These are phyloP conservation scores for Masticophis lateralis DNA, from an alignment of 2,797 vertebrate genomes.

Conservation along the genomic window DNA sequence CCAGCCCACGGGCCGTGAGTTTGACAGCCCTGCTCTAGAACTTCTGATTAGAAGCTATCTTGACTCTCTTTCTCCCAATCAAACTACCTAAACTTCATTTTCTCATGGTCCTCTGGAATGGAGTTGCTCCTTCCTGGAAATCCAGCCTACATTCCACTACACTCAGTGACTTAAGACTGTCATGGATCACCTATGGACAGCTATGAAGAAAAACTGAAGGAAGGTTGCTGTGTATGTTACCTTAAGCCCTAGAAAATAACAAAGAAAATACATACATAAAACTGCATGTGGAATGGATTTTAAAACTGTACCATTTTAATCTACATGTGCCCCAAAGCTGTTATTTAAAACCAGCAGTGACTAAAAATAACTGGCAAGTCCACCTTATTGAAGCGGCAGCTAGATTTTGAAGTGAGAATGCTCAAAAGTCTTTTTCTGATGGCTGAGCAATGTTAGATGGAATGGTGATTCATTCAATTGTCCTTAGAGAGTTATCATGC, in stretches of 20 bases:
- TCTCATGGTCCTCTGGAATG: neutral
- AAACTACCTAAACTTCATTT: neutral
- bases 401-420: neutral
- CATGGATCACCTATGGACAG: neutral
- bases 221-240: neutral
- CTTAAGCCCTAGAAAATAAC: neutral
- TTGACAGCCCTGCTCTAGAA: neutral
- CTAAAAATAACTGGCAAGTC: neutral
- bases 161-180: neutral
- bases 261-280: neutral
- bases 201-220: neutral
- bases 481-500: neutral
- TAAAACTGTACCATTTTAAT: neutral
- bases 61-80: neutral
- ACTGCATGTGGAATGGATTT: neutral
- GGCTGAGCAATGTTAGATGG: neutral
- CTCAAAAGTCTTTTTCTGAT: neutral
- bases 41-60: neutral
- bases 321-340: neutral
- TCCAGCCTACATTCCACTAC: neutral
- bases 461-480: neutral
- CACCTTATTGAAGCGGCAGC: neutral
- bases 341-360: neutral
- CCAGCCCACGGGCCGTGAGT: rapidly evolving
- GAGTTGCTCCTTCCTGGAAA: neutral